Evolutionary conservation across 37 sponge, comb jelly and placozoan species (phyloP).

Genomic region (Hormiphora californensis): DNA sequence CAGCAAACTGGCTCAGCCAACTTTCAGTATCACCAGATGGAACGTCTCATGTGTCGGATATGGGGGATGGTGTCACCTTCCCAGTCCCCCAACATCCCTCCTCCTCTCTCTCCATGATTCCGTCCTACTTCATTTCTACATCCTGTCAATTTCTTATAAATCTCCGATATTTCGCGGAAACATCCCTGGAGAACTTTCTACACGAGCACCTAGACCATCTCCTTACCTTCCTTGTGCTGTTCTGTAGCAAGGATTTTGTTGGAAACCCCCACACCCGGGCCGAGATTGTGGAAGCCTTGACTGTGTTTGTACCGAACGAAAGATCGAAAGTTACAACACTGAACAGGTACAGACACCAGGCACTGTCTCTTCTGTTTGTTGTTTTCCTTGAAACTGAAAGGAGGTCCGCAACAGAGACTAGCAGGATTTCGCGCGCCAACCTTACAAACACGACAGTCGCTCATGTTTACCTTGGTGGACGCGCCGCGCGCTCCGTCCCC

Average conservation of each 20-base stretch:
- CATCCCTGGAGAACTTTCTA: background rate
- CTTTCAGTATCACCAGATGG: too few species aligned
- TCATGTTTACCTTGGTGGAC: background rate
- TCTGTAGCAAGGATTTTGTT: background rate
- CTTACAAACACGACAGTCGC: background rate
- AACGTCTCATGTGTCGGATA: background rate
- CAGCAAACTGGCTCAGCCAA: background rate
- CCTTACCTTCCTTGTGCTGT: background rate
- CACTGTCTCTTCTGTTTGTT: too few species aligned
- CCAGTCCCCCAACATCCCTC: background rate
- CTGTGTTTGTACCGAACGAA: conserved; percentile 18
- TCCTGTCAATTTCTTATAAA: conserved; percentile 9
- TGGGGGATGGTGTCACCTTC: background rate
- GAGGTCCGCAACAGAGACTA: too few species aligned
- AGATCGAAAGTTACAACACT: background rate
- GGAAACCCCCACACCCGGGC: conserved; percentile 13
- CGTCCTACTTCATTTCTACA: background rate
- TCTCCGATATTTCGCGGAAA: background rate
- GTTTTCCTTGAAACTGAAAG: too few species aligned
- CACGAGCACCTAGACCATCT: background rate
- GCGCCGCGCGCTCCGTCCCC: conserved; percentile 5
- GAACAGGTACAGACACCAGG: conserved; percentile 4
- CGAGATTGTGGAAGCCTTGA: background rate
- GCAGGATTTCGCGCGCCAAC: background rate
- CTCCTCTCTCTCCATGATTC: background rate